Percentiles rank a stretch among this genome's conserved stretches.
Conservation (phyloP, 2,888 invertebrate genomes). For the Platycnemis pennipes region DNA sequence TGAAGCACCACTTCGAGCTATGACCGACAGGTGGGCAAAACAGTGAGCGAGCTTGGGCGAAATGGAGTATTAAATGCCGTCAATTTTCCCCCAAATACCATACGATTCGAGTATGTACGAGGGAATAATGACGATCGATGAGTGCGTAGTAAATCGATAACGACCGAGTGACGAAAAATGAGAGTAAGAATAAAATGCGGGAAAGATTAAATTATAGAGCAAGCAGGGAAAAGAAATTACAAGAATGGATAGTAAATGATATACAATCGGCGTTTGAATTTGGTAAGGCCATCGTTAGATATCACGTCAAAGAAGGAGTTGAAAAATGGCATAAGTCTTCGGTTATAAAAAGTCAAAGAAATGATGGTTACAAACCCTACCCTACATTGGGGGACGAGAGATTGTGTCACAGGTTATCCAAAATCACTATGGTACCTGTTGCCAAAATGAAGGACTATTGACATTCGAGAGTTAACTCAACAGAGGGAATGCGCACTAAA, state of each 20-base stretch:
- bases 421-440: no score
- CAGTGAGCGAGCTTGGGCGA: background rate
- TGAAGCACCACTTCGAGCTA: background rate
- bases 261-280: background rate
- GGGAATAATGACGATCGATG: background rate
- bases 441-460: no score
- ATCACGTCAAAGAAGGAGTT: no score
- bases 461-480: no score
- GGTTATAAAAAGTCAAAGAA: no score
- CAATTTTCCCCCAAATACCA: background rate
- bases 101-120: background rate
- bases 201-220: background rate
- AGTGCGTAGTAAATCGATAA: background rate
- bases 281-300: no score
- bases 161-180: background rate
- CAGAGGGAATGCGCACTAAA: no score
- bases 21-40: background rate
- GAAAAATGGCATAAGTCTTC: no score
- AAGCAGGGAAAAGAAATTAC: background rate
- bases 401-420: no score
- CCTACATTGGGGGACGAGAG: no score
- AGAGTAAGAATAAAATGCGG: background rate
- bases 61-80: background rate
- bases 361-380: no score
- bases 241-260: background rate